A percentile compares a stretch with the other conserved stretches of the same genome.
These are phyloP conservation scores for Notodonta ziczac DNA, from an alignment of 2,888 invertebrate genomes.

Conservation along the genomic window DNA sequence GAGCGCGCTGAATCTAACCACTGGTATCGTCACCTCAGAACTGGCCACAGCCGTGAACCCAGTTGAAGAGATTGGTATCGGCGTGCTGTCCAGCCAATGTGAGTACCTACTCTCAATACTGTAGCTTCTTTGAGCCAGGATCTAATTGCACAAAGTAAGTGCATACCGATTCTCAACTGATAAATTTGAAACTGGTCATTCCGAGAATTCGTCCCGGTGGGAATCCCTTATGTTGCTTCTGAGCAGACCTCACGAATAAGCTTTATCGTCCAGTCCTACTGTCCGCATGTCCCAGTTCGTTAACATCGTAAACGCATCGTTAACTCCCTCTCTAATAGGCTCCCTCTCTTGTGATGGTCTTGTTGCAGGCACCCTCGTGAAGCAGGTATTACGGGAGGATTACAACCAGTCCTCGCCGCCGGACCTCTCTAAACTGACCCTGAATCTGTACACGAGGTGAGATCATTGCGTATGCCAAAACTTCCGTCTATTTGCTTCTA, in stretches of 20 bases:
- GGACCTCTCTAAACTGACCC: background rate
- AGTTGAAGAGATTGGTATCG: conserved; percentile 16
- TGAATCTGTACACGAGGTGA: background rate
- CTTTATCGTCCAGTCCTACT: no score
- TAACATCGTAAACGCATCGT: no score
- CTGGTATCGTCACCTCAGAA: conserved; percentile 5
- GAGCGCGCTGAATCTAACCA: accelerated
- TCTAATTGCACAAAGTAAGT: background rate
- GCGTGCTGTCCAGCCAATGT: conserved; percentile 22
- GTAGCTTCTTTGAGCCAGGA: background rate
- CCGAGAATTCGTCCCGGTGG: no score
- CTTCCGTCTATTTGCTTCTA: no score
- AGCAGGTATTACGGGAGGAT: background rate
- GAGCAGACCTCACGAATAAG: no score
- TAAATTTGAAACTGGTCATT: no score
- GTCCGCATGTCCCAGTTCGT: no score
- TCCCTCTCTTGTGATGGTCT: no score
- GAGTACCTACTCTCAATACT: conserved; percentile 7
- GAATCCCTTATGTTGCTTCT: no score
- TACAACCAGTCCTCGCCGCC: background rate
- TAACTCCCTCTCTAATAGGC: no score
- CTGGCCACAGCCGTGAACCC: conserved; percentile 19
- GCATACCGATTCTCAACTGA: no score
- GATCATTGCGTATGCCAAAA: background rate
- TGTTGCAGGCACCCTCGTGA: background rate